Percentiles rank a stretch among this genome's conserved stretches.
phyloP scores from a whole-genome alignment of 2,888 invertebrate species.

The Penaeus monodon region DNA sequence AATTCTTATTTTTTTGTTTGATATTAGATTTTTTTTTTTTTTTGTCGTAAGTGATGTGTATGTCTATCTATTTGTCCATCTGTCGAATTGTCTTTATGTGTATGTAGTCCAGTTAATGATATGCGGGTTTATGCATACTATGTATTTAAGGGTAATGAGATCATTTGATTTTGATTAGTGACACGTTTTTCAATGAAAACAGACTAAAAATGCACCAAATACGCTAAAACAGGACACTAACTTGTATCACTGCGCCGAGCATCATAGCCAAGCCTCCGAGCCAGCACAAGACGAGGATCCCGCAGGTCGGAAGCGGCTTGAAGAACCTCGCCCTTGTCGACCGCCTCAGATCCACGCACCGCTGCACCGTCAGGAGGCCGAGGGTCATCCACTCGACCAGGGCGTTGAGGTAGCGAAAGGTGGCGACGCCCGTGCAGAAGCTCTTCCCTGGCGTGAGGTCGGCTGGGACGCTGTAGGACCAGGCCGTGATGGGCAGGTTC shows the following conservation, averaged over 20 bases:
- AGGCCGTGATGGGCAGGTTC: constrained; percentile 44
- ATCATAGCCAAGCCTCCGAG: constrained; percentile 29
- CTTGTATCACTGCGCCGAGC: constrained; percentile 27
- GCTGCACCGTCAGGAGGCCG: constrained; percentile 44
- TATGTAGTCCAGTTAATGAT: too few relatives aligned
- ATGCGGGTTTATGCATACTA: too few relatives aligned
- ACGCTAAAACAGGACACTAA: neutral
- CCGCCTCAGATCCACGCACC: constrained; percentile 47
- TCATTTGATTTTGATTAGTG: too few relatives aligned
- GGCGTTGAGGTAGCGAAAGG: constrained; percentile 52
- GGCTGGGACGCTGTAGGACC: constrained; percentile 32
- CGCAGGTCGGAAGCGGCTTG: constrained; percentile 28
- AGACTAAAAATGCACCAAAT: too few relatives aligned
- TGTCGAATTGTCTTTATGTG: too few relatives aligned
- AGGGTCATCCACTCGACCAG: constrained; percentile 53
- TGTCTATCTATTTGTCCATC: too few relatives aligned
- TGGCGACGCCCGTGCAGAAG: constrained; percentile 41
- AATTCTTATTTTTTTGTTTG: too few relatives aligned
- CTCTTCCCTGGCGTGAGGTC: neutral
- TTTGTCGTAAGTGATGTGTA: too few relatives aligned
- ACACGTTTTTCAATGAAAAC: too few relatives aligned
- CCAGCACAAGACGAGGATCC: constrained; percentile 42
- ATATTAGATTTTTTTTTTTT: too few relatives aligned
- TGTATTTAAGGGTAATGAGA: too few relatives aligned
- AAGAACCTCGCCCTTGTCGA: constrained; percentile 30